Conservation (phyloP, 2,888 invertebrate species). For the Carcina quercana region DNA sequence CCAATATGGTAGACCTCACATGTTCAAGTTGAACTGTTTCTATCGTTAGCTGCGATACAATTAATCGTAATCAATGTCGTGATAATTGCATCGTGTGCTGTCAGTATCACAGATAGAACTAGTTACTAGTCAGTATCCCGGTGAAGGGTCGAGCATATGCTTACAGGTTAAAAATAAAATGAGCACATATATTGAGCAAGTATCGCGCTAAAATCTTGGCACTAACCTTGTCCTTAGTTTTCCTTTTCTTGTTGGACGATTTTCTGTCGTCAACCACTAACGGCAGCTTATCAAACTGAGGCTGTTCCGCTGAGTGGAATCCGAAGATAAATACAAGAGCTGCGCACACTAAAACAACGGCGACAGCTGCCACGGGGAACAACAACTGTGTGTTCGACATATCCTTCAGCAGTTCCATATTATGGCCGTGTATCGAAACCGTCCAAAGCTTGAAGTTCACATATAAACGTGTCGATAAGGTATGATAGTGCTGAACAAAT, state of each 20-base stretch:
- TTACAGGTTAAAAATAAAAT: slow-evolving; percentile 69
- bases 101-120: slow-evolving; percentile 8
- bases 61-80: no score
- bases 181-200: slow-evolving; percentile 42
- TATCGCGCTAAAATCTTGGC: slow-evolving; percentile 32
- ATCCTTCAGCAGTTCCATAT: slow-evolving; percentile 76
- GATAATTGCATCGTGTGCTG: no score
- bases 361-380: slow-evolving; percentile 72
- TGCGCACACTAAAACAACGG: slow-evolving; percentile 81
- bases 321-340: slow-evolving; percentile 85
- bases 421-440: slow-evolving; percentile 40
- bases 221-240: slow-evolving; percentile 82
- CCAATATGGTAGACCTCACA: no score
- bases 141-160: slow-evolving; percentile 46
- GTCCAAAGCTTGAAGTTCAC: slow-evolving; percentile 52
- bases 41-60: no score
- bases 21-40: no score
- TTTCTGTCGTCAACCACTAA: slow-evolving; percentile 78
- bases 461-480: slow-evolving; percentile 63
- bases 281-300: slow-evolving; percentile 84
- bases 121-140: slow-evolving; percentile 26
- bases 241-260: slow-evolving; percentile 79
- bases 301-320: slow-evolving; percentile 86
- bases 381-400: slow-evolving; percentile 73
- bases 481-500: slow-evolving; percentile 67